Percentiles rank a stretch among this genome's conserved stretches.
These are phyloP conservation scores for Phylloscopus collybita DNA, from an alignment of 2,797 vertebrate genomes.

Conservation along the genomic window DNA sequence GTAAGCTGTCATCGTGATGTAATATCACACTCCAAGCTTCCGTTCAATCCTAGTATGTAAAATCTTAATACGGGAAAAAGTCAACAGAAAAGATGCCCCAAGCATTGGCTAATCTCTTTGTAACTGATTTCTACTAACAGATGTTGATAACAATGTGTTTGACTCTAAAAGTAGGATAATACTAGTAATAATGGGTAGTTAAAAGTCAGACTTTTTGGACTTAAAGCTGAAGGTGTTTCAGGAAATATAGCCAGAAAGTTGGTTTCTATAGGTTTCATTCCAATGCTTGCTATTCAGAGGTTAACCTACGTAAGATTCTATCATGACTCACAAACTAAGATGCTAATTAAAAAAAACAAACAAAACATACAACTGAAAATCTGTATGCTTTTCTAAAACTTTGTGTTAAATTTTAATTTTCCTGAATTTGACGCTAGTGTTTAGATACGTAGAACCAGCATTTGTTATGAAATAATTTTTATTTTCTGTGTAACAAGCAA, in stretches of 20 bases:
- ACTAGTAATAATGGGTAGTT: not conserved
- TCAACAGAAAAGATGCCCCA: not conserved
- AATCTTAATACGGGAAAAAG: not conserved
- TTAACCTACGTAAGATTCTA: not conserved
- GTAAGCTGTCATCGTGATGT: not conserved
- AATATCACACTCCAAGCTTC: not conserved
- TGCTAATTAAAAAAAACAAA: too few relatives aligned
- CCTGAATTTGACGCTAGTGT: not conserved
- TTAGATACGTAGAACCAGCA: not conserved
- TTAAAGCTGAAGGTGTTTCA: not conserved
- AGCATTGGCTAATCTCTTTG: not conserved
- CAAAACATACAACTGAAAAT: not conserved
- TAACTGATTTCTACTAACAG: not conserved
- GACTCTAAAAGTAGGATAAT: not conserved
- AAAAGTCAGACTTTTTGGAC: not conserved
- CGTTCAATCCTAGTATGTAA: not conserved
- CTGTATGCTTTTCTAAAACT: not conserved
- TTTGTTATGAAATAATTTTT: not conserved
- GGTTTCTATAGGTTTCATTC: not conserved
- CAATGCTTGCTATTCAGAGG: not conserved
- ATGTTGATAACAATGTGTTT: not conserved
- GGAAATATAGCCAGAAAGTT: not conserved
- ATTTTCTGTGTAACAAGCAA: not conserved
- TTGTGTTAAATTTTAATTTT: not conserved
- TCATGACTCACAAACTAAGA: not conserved